A percentile compares a stretch with the other conserved stretches of the same genome.
Conservation (phyloP, 2,113 vertebrate species). For the Dasyurus viverrinus region DNA sequence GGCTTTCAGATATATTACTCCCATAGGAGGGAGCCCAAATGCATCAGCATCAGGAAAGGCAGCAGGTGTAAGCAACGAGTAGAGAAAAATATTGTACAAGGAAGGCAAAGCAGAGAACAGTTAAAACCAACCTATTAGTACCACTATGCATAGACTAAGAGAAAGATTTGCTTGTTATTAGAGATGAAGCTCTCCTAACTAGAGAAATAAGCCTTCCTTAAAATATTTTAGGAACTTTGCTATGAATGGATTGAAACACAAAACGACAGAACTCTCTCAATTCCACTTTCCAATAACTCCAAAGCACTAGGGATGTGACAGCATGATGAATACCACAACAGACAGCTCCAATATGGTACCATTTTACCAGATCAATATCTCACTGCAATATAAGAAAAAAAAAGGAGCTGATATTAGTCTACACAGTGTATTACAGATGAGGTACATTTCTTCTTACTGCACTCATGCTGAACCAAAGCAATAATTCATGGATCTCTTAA, state of each 20-base stretch:
- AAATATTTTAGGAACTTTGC: conserved; percentile 90
- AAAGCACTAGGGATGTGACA: conserved; percentile 97
- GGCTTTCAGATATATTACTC: conserved; percentile 79
- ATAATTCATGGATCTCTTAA: conserved; percentile 95
- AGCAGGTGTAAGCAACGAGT: conserved; percentile 78
- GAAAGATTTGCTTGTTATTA: conserved; percentile 56
- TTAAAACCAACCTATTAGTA: conserved; percentile 66
- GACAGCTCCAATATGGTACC: conserved; percentile 99
- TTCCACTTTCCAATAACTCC: conserved; percentile 98
- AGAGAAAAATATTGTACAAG: conserved; percentile 71
- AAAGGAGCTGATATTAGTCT: conserved; percentile 99
- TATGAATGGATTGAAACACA: conserved; percentile 97
- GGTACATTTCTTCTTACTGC: conserved; percentile 97
- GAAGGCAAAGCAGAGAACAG: conserved; percentile 55
- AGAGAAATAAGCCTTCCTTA: conserved; percentile 75
- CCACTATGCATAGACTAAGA: conserved; percentile 42
- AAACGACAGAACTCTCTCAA: conserved; percentile 96
- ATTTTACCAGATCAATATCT: conserved; percentile 99
- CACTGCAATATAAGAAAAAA: conserved; percentile 99
- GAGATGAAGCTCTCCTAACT: conserved; percentile 61
- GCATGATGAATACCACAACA: conserved; percentile 99
- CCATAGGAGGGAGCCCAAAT: conserved; percentile 77
- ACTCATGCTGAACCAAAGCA: conserved; percentile 95
- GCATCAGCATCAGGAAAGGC: conserved; percentile 73
- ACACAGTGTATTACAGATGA: conserved; percentile 99